Evolutionary conservation across 1,140 invertebrate genomes (phyloP).

Genomic region (Agrilus planipennis): DNA sequence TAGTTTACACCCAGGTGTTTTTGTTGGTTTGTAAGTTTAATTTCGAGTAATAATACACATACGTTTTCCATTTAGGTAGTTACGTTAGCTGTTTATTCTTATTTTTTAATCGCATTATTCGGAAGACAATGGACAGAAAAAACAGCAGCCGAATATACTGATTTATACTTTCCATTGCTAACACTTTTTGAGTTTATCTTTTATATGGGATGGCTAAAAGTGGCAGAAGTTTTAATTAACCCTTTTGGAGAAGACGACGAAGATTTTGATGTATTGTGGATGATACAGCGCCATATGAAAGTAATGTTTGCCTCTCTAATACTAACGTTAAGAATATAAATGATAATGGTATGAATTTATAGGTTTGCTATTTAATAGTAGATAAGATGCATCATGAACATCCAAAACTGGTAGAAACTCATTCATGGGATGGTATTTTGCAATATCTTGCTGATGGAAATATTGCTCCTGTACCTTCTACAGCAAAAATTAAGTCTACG

Average conservation of each 20-base stretch:
- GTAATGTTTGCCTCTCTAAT: constrained; percentile 27
- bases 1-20: constrained; percentile 72
- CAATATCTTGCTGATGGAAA: not conserved
- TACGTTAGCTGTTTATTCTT: constrained; percentile 61
- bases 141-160: constrained; percentile 38
- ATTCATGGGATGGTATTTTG: constrained; percentile 59
- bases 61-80: constrained; percentile 33
- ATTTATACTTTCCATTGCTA: constrained; percentile 78
- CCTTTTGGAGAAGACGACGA: constrained; percentile 89
- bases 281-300: constrained; percentile 75
- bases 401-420: constrained; percentile 71
- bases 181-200: constrained; percentile 73
- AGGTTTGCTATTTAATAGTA: constrained; percentile 81
- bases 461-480: not conserved
- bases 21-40: constrained; percentile 35
- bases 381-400: constrained; percentile 87
- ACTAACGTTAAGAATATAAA: no score
- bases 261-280: constrained; percentile 64
- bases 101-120: constrained; percentile 56
- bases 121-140: constrained; percentile 42
- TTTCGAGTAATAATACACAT: not conserved
- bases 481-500: no score
- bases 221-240: constrained; percentile 72
- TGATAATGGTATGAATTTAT: no score
- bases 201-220: constrained; percentile 86